Evolutionary conservation across 2,113 vertebrate species (phyloP), one percentile per base, ranked within the genome.

Genomic region (Ageneiosus marmoratus): DNA sequence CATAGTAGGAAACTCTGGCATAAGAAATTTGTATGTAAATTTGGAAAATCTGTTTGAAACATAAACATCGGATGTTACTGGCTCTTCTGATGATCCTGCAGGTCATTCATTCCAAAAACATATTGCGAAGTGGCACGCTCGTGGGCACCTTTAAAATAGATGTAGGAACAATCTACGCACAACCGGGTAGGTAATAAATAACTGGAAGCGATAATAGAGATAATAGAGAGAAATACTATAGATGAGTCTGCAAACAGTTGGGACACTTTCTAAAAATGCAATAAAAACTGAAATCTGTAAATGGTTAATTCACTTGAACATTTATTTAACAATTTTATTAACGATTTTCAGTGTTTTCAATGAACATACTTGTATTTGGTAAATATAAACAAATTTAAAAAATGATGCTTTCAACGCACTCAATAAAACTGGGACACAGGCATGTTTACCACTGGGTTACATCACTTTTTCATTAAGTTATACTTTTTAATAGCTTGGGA

Each of bases 71-170:
- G 12, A 76, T 41, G 12, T 32, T 51, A 24, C 83, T 34, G 18
- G 10, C 20, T 76, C 0, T 24, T 53, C 15, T 55, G 51, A 67
- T 75, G 0, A 58, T 55, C 46, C 46, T 55, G n/a, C 12, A 99
- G 98, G 98, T 99, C 13, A 96, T 99, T 81, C 98, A 99, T 91
- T 99, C 98, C 85, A 99, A 98, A 93, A 99, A 99, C 87, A 95
- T 99, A 41, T 90, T 99, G 85, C 94, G 98, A 27, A 99, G 98
- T 0, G 98, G 98, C 34, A 99, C 97, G 0, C 72, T 99, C 87
- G 97, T 99, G 34, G 98, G 98, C 0, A 94, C 93, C 37, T 99
- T 99, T 91, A 99, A 99, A 89, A 92, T 99, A 91, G 98, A 99
- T 0, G 95, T 99, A 5, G 98, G 98, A 7, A 99, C 97, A 0